Evolutionary conservation across 2,113 vertebrate genomes (phyloP), one percentile per base, ranked within the genome.

Genomic region (Eonycteris spelaea): DNA sequence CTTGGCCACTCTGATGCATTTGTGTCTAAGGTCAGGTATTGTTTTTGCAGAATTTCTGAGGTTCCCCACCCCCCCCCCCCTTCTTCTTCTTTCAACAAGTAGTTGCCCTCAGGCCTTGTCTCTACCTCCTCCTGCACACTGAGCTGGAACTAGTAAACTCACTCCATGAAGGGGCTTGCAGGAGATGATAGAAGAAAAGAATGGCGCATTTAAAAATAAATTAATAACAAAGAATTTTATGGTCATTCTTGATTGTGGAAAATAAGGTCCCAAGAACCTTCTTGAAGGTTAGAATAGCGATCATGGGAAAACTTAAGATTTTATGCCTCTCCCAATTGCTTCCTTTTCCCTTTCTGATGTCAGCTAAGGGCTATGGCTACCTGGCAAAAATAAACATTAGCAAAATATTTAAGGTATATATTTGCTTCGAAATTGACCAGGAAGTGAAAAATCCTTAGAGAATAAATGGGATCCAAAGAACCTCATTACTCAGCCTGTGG

Each of bases 391-490:
- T 35, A 53, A 2, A 53, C 2, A 67, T 26, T 21, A 70, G 79
- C 57, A 82, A 87, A 90, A 53, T 92, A 94, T 84, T 55, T 84
- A 96, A 87, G 38, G 43, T 87, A 65, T 38, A 21, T 55, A 68
- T 78, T 78, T 43, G 48, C 6, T 96, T 90, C 51, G 51, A 38
- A 96, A 90, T 45, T 86, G 40, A 84, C 70, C 35, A 68, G 26
- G 70, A 90, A 88, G 79, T 90, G 65, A 90, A 71, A 91, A 93
- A 96, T 92, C 57, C 57, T 86, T 79, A 86, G 88, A 53, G 59
- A 94, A 33, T 21, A 94, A 95, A 83, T 85, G 57, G 45, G 35
- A 78, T 57, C 53, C 22, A 79, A 63, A 13, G 63, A 73, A 68
- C 53, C 38, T 88, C 85, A 94, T 73, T 91, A 80, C 35, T 96